phyloP scores from a whole-genome alignment of 2,113 vertebrate species.

The Peromyscus maniculatus region DNA sequence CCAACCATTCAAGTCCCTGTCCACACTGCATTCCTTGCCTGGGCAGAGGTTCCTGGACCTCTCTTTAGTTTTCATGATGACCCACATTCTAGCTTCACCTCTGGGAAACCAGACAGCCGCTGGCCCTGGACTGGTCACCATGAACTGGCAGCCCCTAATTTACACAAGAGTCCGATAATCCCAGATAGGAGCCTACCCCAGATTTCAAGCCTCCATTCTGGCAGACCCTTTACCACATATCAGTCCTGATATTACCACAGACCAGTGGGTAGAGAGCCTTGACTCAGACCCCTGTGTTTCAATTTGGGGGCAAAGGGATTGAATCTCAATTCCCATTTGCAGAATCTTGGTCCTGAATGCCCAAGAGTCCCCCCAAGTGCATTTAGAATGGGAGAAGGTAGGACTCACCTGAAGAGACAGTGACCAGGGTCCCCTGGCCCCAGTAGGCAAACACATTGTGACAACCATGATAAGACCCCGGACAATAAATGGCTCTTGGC shows the following conservation, averaged over 20 bases:
- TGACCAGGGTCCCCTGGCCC: conserved; percentile 84
- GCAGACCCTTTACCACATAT: neutral
- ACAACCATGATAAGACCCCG: rapidly evolving
- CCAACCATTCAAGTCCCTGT: rapidly evolving
- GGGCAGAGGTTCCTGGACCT: neutral
- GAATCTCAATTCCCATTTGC: rapidly evolving
- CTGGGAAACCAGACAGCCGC: neutral
- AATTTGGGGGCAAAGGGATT: neutral
- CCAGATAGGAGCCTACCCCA: rapidly evolving
- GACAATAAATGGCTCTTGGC: neutral
- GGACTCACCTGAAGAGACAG: conserved; percentile 84
- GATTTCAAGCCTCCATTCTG: rapidly evolving
- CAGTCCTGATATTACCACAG: rapidly evolving
- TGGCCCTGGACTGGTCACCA: rapidly evolving
- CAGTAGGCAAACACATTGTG: conserved; percentile 73
- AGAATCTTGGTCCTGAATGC: neutral
- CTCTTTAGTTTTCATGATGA: neutral
- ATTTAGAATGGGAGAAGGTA: neutral
- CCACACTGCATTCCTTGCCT: neutral
- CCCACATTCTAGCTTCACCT: neutral
- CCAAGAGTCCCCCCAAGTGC: neutral
- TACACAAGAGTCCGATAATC: neutral
- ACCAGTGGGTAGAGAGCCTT: neutral
- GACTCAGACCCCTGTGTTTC: rapidly evolving
- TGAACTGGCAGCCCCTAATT: neutral